Conservation (phyloP, 2,113 vertebrate species). For the Chaenogobius annularis region DNA sequence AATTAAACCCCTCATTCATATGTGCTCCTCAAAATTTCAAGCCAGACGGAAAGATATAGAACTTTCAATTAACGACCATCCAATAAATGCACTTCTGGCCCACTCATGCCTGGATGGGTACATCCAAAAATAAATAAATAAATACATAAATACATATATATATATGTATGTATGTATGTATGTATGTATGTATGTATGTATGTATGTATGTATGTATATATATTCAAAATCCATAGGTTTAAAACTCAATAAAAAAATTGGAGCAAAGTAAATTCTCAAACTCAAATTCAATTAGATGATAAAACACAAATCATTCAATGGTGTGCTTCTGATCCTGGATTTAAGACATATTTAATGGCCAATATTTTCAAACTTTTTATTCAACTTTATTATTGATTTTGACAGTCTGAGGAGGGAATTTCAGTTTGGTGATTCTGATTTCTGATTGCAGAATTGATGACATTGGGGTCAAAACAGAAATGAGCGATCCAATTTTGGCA, state of each 20-base stretch:
- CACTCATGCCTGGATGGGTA: not conserved
- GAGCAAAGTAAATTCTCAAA: not conserved
- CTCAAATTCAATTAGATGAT: not conserved
- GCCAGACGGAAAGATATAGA: not conserved
- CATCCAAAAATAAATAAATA: too few relatives aligned
- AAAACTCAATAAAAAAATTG: not conserved
- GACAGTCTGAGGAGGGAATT: not conserved
- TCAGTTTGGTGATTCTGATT: not conserved
- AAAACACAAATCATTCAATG: not conserved
- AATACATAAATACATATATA: too few relatives aligned
- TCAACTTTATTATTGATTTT: not conserved
- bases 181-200: too few relatives aligned
- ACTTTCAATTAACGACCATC: not conserved
- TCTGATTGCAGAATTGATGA: not conserved
- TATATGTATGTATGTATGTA: too few relatives aligned
- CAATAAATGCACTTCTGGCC: not conserved
- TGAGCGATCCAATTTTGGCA: too few relatives aligned
- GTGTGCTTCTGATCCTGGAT: not conserved
- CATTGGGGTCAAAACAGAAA: not conserved
- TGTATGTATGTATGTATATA: too few relatives aligned
- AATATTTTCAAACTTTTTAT: not conserved
- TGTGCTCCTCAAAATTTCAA: not conserved
- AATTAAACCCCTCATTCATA: too few relatives aligned
- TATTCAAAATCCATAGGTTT: not conserved
- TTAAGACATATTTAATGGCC: not conserved